A percentile compares a stretch with the other conserved stretches of the same genome.
These are phyloP conservation scores for Venustaconcha ellipsiformis DNA, from an alignment of 1,140 invertebrate species.

Conservation along the genomic window DNA sequence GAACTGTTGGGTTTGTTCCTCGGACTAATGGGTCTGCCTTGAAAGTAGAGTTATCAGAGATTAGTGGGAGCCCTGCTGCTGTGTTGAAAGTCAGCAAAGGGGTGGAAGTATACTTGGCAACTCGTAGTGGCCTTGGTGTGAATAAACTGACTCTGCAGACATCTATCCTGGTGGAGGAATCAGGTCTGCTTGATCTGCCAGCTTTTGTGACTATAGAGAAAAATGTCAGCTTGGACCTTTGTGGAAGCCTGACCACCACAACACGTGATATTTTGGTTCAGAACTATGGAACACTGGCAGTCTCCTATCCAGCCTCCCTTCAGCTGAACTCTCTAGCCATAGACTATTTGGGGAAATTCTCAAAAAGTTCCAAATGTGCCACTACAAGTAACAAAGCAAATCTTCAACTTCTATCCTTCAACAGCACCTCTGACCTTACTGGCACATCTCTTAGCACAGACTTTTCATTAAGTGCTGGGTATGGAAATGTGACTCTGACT, in stretches of 20 bases:
- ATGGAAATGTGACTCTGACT: slow-evolving; percentile 15
- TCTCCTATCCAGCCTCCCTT: slow-evolving; percentile 38
- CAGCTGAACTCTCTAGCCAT: slow-evolving; percentile 33
- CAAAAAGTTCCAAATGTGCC: slow-evolving; percentile 32
- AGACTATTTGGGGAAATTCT: slow-evolving; percentile 40
- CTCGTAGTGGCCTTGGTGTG: slow-evolving; percentile 18
- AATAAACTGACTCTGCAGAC: slow-evolving; percentile 24
- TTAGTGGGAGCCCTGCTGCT: slow-evolving; percentile 31
- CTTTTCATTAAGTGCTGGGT: slow-evolving; percentile 11
- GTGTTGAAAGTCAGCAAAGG: slow-evolving; percentile 31
- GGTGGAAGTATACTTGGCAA: slow-evolving; percentile 35
- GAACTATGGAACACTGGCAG: slow-evolving; percentile 34
- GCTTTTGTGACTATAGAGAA: slow-evolving; percentile 40
- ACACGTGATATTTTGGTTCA: slow-evolving; percentile 35
- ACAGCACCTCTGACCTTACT: slow-evolving; percentile 24
- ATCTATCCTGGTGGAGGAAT: slow-evolving; percentile 35
- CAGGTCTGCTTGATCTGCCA: slow-evolving; percentile 47
- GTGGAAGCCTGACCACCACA: slow-evolving; percentile 40
- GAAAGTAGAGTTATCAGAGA: slow-evolving; percentile 25
- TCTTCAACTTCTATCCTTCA: slow-evolving; percentile 32
- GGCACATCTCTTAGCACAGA: slow-evolving; percentile 4
- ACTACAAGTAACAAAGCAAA: slow-evolving; percentile 23
- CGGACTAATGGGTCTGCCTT: slow-evolving; percentile 23
- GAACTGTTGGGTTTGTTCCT: slow-evolving; percentile 23
- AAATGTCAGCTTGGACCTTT: slow-evolving; percentile 38